These are phyloP conservation scores for Polypterus senegalus DNA, from an alignment of 2,113 vertebrate genomes.

Conservation along the genomic window DNA sequence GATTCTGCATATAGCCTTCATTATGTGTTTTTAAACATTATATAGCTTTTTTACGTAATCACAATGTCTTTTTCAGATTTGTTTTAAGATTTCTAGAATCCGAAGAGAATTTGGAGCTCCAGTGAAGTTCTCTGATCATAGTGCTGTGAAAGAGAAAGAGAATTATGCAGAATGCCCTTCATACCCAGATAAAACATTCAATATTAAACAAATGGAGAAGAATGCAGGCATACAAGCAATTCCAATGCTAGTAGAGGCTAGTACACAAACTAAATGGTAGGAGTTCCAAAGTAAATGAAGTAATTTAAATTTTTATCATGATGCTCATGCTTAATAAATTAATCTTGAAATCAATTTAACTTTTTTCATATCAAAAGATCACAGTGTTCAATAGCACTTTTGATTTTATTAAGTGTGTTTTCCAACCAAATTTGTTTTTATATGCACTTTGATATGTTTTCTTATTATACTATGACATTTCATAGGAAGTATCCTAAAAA, in stretches of 20 bases:
- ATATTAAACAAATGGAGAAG: conserved; percentile 56
- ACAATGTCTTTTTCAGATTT: conserved; percentile 46
- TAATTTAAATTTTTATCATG: too few relatives aligned
- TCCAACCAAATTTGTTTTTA: too few relatives aligned
- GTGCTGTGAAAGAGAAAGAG: conserved; percentile 43
- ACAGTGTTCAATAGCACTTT: too few relatives aligned
- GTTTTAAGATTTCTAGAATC: conserved; percentile 52
- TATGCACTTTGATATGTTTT: not conserved
- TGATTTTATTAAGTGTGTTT: too few relatives aligned
- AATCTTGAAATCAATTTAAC: too few relatives aligned
- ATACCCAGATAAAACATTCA: conserved; percentile 67
- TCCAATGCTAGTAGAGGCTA: conserved; percentile 36
- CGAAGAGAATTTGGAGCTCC: conserved; percentile 47
- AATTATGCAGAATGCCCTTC: conserved; percentile 50
- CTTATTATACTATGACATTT: conserved; percentile 18
- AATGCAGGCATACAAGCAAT: conserved; percentile 50
- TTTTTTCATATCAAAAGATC: too few relatives aligned
- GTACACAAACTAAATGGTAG: conserved; percentile 74
- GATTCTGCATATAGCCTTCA: too few relatives aligned
- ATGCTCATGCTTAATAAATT: too few relatives aligned
- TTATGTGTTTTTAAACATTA: too few relatives aligned
- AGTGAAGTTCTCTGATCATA: conserved; percentile 52
- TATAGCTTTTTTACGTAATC: too few relatives aligned
- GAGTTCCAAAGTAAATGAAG: conserved; percentile 4
- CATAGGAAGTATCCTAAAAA: conserved; percentile 64